These are phyloP conservation scores for Leucopsar rothschildi DNA, from an alignment of 2,113 vertebrate genomes.

Conservation along the genomic window DNA sequence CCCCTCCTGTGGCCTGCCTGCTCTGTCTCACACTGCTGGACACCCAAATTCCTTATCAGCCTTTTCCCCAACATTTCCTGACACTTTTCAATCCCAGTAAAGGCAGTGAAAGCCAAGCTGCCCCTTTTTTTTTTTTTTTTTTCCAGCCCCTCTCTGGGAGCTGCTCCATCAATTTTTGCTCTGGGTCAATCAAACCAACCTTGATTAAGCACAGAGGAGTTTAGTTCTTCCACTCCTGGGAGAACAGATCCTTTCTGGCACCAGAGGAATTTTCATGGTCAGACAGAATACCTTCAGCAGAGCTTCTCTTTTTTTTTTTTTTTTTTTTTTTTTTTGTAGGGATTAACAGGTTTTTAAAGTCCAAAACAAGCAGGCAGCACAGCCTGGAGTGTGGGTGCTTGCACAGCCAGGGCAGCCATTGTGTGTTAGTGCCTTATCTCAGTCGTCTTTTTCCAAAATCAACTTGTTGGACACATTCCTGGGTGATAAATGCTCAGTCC, in stretches of 20 bases:
- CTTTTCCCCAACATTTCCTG: neutral
- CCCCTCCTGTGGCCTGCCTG: neutral
- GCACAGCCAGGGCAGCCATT: neutral
- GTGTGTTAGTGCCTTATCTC: neutral
- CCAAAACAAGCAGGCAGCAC: neutral
- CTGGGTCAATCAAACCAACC: neutral
- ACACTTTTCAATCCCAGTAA: neutral
- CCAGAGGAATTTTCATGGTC: neutral
- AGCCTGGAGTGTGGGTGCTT: neutral
- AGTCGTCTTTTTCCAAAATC: neutral
- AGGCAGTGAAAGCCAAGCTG: neutral
- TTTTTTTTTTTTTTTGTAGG: neutral
- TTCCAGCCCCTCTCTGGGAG: neutral
- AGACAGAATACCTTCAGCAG: neutral
- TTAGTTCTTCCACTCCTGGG: neutral
- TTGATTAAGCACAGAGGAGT: neutral
- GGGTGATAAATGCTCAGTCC: neutral
- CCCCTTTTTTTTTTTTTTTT: neutral
- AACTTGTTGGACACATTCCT: neutral
- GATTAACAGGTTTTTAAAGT: neutral
- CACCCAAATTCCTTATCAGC: neutral
- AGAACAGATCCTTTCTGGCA: neutral
- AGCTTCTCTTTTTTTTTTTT: neutral
- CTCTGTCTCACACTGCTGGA: neutral
- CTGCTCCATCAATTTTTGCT: neutral